These are phyloP conservation scores for Papilio helenus DNA, from an alignment of 1,140 invertebrate species.

Conservation along the genomic window DNA sequence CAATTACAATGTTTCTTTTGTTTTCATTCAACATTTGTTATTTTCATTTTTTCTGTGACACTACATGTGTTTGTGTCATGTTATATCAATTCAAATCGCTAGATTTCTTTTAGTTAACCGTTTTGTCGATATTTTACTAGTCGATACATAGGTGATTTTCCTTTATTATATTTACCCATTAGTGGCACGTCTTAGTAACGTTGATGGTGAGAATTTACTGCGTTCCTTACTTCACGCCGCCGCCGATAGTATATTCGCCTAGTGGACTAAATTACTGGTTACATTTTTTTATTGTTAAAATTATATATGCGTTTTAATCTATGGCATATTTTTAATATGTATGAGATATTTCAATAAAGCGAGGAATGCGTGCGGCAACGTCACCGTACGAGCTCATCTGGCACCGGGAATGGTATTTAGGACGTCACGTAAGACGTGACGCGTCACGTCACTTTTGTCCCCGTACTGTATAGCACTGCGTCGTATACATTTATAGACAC, in stretches of 20 bases:
- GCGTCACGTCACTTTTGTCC: constrained; percentile 48
- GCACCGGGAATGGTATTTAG: constrained; percentile 53
- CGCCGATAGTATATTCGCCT: background rate
- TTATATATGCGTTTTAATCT: background rate
- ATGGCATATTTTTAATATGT: constrained; percentile 41
- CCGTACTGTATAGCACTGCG: constrained; percentile 39
- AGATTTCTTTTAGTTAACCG: background rate
- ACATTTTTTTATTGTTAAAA: background rate
- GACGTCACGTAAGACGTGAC: constrained; percentile 59
- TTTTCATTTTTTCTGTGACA: background rate
- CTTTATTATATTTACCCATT: too few relatives aligned
- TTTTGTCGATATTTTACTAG: background rate
- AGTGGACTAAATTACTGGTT: background rate
- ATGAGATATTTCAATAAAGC: constrained; percentile 56
- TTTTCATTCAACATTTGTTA: constrained; percentile 22
- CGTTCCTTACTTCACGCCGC: too few relatives aligned
- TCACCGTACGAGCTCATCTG: constrained; percentile 56
- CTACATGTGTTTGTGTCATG: background rate
- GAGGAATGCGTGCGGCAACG: constrained; percentile 50
- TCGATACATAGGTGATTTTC: background rate
- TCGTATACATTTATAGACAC: background rate
- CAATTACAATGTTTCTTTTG: background rate
- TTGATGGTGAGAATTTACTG: too few relatives aligned
- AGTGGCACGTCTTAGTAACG: too few relatives aligned
- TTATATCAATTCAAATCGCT: background rate